Conservation (phyloP, 2,797 vertebrate species). For the Ctenochaetus hawaiiensis region DNA sequence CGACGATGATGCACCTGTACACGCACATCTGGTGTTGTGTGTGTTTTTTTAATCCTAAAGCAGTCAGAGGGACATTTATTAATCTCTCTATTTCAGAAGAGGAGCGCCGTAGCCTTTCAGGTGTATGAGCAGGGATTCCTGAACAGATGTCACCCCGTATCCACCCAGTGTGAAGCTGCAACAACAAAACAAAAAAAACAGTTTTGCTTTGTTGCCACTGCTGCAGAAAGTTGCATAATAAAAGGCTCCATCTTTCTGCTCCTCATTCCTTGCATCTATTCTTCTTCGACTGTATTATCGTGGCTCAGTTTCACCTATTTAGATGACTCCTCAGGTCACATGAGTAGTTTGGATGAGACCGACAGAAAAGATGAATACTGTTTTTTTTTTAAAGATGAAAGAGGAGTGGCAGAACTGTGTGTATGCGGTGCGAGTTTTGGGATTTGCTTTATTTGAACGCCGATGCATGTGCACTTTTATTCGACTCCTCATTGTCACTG, state of each 20-base stretch:
- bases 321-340: slow-evolving; percentile 23
- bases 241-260: slow-evolving; percentile 32
- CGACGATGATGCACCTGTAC: slow-evolving; percentile 40
- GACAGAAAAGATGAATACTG: slow-evolving; percentile 9
- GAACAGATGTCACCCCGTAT: slow-evolving; percentile 68
- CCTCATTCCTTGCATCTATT: slow-evolving; percentile 9
- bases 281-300: slow-evolving; percentile 31
- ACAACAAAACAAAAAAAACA: slow-evolving; percentile 57
- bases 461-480: slow-evolving; percentile 32
- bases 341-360: slow-evolving; percentile 18
- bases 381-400: slow-evolving; percentile 5
- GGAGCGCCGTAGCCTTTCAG: slow-evolving; percentile 63
- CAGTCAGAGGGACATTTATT: slow-evolving; percentile 74
- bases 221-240: slow-evolving; percentile 48
- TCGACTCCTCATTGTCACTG: slow-evolving; percentile 46
- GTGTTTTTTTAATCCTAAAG: slow-evolving; percentile 58
- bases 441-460: slow-evolving; percentile 15
- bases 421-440: not conserved
- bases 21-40: slow-evolving; percentile 13
- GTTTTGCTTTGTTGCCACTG: slow-evolving; percentile 52
- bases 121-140: slow-evolving; percentile 69
- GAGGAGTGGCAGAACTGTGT: not conserved
- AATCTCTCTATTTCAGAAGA: slow-evolving; percentile 78
- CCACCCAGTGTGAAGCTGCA: slow-evolving; percentile 40
- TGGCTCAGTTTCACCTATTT: slow-evolving; percentile 39